These are phyloP conservation scores for Trichoplusia ni DNA, from an alignment of 1,140 invertebrate species.

Conservation along the genomic window DNA sequence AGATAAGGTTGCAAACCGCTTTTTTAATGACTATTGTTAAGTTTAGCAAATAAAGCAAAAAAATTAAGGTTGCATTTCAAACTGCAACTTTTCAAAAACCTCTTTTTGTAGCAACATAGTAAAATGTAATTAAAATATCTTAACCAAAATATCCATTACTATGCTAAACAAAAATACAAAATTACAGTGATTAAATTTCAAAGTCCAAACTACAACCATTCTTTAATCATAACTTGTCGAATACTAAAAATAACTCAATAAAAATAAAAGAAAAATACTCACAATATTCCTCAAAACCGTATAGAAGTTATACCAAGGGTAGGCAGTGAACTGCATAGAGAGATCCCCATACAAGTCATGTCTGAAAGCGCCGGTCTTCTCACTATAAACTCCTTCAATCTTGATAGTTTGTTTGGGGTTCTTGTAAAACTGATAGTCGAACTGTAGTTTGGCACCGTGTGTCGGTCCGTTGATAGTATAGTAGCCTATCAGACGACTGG, in stretches of 20 bases:
- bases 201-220: too few relatives aligned
- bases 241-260: too few relatives aligned
- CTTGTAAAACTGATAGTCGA: conserved; percentile 86
- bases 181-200: too few relatives aligned
- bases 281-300: conserved; percentile 85
- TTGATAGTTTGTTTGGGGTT: conserved; percentile 86
- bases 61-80: too few relatives aligned
- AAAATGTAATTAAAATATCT: too few relatives aligned
- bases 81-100: too few relatives aligned
- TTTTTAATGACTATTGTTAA: too few relatives aligned
- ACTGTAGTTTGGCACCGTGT: conserved; percentile 81
- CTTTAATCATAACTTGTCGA: too few relatives aligned
- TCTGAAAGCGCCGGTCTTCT: conserved; percentile 83
- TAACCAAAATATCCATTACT: too few relatives aligned
- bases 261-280: conserved; percentile 46
- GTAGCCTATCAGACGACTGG: conserved; percentile 86
- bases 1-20: conserved; percentile 13
- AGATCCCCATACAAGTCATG: conserved; percentile 85
- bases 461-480: conserved; percentile 82
- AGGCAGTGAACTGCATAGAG: conserved; percentile 87
- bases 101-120: too few relatives aligned
- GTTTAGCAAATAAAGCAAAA: too few relatives aligned
- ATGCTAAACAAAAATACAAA: too few relatives aligned
- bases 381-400: conserved; percentile 84
- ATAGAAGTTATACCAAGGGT: conserved; percentile 88